Evolutionary conservation across 2,888 invertebrate species (phyloP), one percentile per base, ranked within the genome.

Genomic region (Acronicta psi): DNA sequence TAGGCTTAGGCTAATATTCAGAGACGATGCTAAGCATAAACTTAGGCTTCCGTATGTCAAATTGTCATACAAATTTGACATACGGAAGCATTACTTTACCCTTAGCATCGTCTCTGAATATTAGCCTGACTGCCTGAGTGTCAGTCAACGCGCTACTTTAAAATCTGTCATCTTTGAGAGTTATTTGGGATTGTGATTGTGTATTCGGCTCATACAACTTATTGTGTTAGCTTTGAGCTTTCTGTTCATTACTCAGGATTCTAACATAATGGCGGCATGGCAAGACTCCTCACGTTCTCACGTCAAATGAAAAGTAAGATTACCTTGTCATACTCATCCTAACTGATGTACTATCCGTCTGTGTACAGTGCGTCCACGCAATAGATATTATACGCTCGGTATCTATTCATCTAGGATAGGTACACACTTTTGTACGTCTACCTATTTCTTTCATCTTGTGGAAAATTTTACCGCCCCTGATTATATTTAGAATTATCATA

Each of bases 231-330:
- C 41, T 58, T 49, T 5, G 31, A 25, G 38, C 41, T 58, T 49
- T 29, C 13, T 4, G 8, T 53, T 53, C 59, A 69, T 68, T 55
- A 47, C 17, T 68, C 69, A 68, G 25, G 37, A 49, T 61, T 10
- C 5, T 7, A 34, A 59, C 64, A 55, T 59, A 50, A 69, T 53
- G 54, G 20, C 18, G 20, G 14, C 41, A 16, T 10, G 13, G 17
- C 7, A 13, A 5, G 47, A 29, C 41, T 18, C 16, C 37, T 41
- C 66, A 62, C 51, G 62, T 49, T 13, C 46, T 6, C 13, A 7
- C 16, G 34, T 59, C 59, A 40, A 50, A 59, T 49, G 29, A 64
- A 49, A 59, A 46, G 41, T 5, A 38, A 38, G 51, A 52, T 51
- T 42, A 51, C 9, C 43, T 29, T 51, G 54, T 51, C 51, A 44